These are phyloP conservation scores for Eupithecia vulgata DNA, from an alignment of 2,888 invertebrate species.

Conservation along the genomic window DNA sequence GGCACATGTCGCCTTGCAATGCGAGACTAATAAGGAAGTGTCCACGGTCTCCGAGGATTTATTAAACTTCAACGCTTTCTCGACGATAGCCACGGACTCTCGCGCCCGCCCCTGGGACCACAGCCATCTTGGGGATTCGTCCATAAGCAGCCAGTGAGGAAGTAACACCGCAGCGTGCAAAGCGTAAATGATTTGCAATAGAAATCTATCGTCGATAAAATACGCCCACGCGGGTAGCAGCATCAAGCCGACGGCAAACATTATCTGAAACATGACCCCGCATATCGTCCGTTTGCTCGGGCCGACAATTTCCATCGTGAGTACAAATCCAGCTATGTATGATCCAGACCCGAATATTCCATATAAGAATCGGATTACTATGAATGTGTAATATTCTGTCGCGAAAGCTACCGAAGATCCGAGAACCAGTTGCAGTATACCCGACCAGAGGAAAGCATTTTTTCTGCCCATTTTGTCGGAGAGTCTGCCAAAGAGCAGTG, in stretches of 20 bases:
- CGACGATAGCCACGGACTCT: constrained; percentile 90
- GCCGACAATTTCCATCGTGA: constrained; percentile 93
- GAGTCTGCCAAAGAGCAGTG: constrained; percentile 89
- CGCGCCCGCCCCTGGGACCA: constrained; percentile 91
- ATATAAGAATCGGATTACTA: constrained; percentile 87
- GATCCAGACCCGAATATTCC: constrained; percentile 93
- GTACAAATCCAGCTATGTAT: constrained; percentile 87
- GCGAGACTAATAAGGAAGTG: constrained; percentile 85
- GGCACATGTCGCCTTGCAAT: constrained; percentile 81
- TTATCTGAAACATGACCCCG: constrained; percentile 91
- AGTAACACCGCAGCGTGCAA: constrained; percentile 88
- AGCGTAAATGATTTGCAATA: constrained; percentile 91
- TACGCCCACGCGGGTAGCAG: constrained; percentile 92
- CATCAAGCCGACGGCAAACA: constrained; percentile 92
- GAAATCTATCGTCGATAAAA: constrained; percentile 87
- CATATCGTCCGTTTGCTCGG: constrained; percentile 91
- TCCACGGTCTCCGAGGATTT: constrained; percentile 86
- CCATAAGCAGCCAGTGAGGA: constrained; percentile 93
- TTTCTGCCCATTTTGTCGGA: constrained; percentile 93
- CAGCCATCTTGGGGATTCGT: constrained; percentile 94
- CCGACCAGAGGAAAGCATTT: constrained; percentile 90
- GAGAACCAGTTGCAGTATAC: constrained; percentile 87
- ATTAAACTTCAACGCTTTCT: constrained; percentile 89
- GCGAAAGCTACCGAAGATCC: constrained; percentile 90
- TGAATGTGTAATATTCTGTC: constrained; percentile 88